These are phyloP conservation scores for Channa striata DNA, from an alignment of 2,797 vertebrate species.

Conservation along the genomic window DNA sequence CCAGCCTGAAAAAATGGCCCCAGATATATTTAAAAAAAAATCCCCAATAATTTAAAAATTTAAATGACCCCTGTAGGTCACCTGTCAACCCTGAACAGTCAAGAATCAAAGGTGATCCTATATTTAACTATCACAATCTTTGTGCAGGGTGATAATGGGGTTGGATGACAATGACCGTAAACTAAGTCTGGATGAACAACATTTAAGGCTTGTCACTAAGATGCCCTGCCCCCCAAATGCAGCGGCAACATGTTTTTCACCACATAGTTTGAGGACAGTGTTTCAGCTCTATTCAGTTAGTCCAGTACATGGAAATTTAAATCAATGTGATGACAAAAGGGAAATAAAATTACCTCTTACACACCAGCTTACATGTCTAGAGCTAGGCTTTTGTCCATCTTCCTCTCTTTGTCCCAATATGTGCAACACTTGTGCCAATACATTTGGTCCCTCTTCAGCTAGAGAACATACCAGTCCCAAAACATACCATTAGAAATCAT, in stretches of 20 bases:
- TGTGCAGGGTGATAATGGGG: constrained; percentile 54
- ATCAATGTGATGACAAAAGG: constrained; percentile 31
- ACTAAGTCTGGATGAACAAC: constrained; percentile 52
- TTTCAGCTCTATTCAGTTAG: constrained; percentile 67
- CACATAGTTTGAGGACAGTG: constrained; percentile 40
- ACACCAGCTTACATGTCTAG: constrained; percentile 42
- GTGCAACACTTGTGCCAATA: constrained; percentile 70
- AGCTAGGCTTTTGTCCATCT: constrained; percentile 55
- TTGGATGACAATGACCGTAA: constrained; percentile 33
- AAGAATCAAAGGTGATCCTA: constrained; percentile 34
- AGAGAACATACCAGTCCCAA: constrained; percentile 75
- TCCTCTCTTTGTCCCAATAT: constrained; percentile 54
- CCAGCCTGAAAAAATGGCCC: constrained; percentile 45
- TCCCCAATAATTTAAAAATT: constrained; percentile 33
- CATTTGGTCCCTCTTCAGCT: constrained; percentile 81
- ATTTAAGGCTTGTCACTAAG: constrained; percentile 67
- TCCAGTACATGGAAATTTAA: constrained; percentile 62
- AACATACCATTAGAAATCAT: constrained; percentile 70
- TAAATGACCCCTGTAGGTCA: constrained; percentile 29
- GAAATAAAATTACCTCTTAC: constrained; percentile 49
- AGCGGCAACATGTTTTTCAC: constrained; percentile 54
- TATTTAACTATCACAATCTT: constrained; percentile 33
- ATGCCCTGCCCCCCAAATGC: constrained; percentile 41
- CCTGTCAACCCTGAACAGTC: constrained; percentile 32
- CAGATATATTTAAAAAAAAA: constrained; percentile 14